Evolutionary conservation across 2,797 vertebrate species (phyloP).

Genomic region (Diplodus puntazzo): DNA sequence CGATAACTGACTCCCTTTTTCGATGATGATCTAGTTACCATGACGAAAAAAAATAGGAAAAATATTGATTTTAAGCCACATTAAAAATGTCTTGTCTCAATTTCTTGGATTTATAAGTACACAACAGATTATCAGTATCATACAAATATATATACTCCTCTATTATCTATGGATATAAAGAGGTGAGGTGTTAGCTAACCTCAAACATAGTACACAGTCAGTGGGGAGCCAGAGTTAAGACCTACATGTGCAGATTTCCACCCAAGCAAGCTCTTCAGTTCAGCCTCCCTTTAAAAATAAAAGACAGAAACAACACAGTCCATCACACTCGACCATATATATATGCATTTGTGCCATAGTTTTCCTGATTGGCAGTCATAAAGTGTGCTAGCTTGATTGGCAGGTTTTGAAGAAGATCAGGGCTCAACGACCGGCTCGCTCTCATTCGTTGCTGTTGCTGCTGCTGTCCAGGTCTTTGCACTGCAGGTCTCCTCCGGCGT

Average conservation of each 20-base stretch:
- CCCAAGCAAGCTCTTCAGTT: slow-evolving; percentile 51
- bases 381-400: slow-evolving; percentile 75
- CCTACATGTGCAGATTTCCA: slow-evolving; percentile 45
- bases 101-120: slow-evolving; percentile 44
- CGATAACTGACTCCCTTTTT: background rate
- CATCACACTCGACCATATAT: slow-evolving; percentile 65
- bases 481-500: slow-evolving; percentile 91
- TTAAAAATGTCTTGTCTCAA: slow-evolving; percentile 70
- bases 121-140: slow-evolving; percentile 64
- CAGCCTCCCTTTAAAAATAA: slow-evolving; percentile 37
- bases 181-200: slow-evolving; percentile 57
- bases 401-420: slow-evolving; percentile 51
- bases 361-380: slow-evolving; percentile 73
- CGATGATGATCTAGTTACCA: background rate
- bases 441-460: slow-evolving; percentile 89
- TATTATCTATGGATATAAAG: slow-evolving; percentile 74
- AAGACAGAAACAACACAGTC: slow-evolving; percentile 52
- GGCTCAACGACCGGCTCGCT: background rate
- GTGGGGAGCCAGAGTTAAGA: slow-evolving; percentile 49
- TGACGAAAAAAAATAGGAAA: slow-evolving; percentile 17
- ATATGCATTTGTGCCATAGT: slow-evolving; percentile 57
- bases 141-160: slow-evolving; percentile 76
- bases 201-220: slow-evolving; percentile 62
- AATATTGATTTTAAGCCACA: slow-evolving; percentile 64
- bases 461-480: slow-evolving; percentile 92